These are phyloP conservation scores for Todiramphus chloris DNA, from an alignment of 2,113 vertebrate species.

Conservation along the genomic window DNA sequence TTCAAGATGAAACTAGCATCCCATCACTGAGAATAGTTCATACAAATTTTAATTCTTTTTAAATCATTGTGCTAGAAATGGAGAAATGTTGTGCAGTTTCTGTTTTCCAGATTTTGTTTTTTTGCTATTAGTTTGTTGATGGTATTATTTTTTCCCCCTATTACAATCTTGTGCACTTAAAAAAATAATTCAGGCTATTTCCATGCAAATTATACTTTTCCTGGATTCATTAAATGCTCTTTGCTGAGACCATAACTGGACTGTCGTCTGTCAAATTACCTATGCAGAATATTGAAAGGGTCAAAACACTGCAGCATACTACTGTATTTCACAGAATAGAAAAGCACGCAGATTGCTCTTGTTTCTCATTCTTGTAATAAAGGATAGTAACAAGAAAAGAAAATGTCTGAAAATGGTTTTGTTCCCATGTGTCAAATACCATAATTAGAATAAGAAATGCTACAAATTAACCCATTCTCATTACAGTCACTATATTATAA, in stretches of 20 bases:
- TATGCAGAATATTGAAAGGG: slow-evolving; percentile 63
- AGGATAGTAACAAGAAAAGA: slow-evolving; percentile 38
- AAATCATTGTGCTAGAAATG: slow-evolving; percentile 5
- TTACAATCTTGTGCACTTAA: slow-evolving; percentile 31
- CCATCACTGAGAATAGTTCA: background rate
- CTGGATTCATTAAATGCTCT: slow-evolving; percentile 72
- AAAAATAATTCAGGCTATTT: slow-evolving; percentile 61
- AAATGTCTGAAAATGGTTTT: slow-evolving; percentile 45
- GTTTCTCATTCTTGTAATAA: slow-evolving; percentile 53
- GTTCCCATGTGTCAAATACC: slow-evolving; percentile 39
- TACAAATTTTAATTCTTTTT: slow-evolving; percentile 34
- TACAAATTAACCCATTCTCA: slow-evolving; percentile 66
- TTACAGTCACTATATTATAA: slow-evolving; percentile 49
- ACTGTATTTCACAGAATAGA: slow-evolving; percentile 52
- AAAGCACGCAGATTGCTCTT: slow-evolving; percentile 44
- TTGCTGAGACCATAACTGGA: slow-evolving; percentile 48
- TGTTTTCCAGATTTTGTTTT: background rate
- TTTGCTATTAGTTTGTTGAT: background rate
- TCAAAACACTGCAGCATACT: slow-evolving; percentile 54
- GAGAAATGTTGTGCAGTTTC: background rate
- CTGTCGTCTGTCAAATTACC: slow-evolving; percentile 47
- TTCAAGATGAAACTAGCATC: background rate
- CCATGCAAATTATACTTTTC: slow-evolving; percentile 71
- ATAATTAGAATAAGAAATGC: slow-evolving; percentile 67
- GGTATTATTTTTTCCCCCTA: background rate